Evolutionary conservation across 1,140 invertebrate genomes (phyloP), one percentile per base, ranked within the genome.

Genomic region (Drosophila ohnishii): DNA sequence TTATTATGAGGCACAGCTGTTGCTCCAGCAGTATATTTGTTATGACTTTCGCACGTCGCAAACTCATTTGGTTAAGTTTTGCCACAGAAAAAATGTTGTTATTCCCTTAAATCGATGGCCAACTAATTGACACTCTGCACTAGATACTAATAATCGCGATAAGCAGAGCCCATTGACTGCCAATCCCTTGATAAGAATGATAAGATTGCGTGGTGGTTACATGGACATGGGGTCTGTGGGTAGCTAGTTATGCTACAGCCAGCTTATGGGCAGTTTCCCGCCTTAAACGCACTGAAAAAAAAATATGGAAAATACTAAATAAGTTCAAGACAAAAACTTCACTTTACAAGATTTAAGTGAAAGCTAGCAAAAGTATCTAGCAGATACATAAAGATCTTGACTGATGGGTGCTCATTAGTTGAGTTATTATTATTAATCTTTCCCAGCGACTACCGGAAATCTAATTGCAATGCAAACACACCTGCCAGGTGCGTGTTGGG

Each of bases 161-260:
- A 67, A 67, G 64, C 11, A 42, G 16, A 42, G 28, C 64, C 34
- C 51, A 58, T 34, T 56, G 63, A 53, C 66, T 70, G 25, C 28
- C 34, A 42, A 69, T 71, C 44, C 37, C 48, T 70, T 11, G 67
- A 71, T 71, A 71, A 48, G 19, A 30, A 16, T 71, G 67, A 71
- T 71, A 71, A 71, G 67, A 71, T 71, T 70, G 51, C 51, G 50
- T 10, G n/a, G 32, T 14, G n/a, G n/a, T 70, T 71, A 71, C 67
- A 70, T 58, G 65, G 32, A 35, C 50, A 22, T 14, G 13, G 19
- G 19, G 19, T 19, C 19, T 19, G 19, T 19, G 19, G 19, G 19
- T 28, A 14, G 37, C 34, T 45, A 57, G n/a, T 53, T 57, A 42
- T 14, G 25, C 39, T 3, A 10, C 11, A 9, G 5, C 11, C 42